phyloP scores from a whole-genome alignment of 2,888 invertebrate species.

The Drosophila koepferae region DNA sequence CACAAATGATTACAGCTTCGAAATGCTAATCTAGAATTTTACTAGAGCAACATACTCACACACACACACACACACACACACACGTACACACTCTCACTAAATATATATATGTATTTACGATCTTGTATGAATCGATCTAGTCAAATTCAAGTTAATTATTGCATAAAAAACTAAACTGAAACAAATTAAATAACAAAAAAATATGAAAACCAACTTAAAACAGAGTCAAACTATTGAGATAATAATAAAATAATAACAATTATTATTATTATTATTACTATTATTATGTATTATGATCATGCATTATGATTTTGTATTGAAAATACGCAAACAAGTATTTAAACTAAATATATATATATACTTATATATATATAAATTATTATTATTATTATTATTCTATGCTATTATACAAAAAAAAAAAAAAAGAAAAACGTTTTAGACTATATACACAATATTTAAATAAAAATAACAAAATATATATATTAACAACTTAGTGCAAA shows the following conservation, averaged over 20 bases:
- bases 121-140: constrained; percentile 82
- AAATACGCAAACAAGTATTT: constrained; percentile 76
- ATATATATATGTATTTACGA: constrained; percentile 69
- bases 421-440: constrained; percentile 74
- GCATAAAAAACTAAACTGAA: constrained; percentile 51
- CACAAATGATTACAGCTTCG: constrained; percentile 62
- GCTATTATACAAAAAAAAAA: constrained; percentile 76
- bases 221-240: constrained; percentile 76
- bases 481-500: constrained; percentile 64
- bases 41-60: constrained; percentile 54
- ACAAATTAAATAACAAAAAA: constrained; percentile 32
- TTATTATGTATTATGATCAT: constrained; percentile 62
- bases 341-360: constrained; percentile 61
- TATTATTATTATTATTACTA: constrained; percentile 71
- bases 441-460: constrained; percentile 70
- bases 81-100: constrained; percentile 27
- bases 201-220: constrained; percentile 35
- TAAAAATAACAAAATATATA: constrained; percentile 35
- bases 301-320: constrained; percentile 77
- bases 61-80: constrained; percentile 20
- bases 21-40: constrained; percentile 76
- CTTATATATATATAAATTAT: not conserved
- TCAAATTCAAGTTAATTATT: constrained; percentile 84
- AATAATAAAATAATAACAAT: constrained; percentile 51
- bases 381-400: constrained; percentile 71